Evolutionary conservation across 2,888 invertebrate genomes (phyloP).

Genomic region (Leptothorax acervorum): DNA sequence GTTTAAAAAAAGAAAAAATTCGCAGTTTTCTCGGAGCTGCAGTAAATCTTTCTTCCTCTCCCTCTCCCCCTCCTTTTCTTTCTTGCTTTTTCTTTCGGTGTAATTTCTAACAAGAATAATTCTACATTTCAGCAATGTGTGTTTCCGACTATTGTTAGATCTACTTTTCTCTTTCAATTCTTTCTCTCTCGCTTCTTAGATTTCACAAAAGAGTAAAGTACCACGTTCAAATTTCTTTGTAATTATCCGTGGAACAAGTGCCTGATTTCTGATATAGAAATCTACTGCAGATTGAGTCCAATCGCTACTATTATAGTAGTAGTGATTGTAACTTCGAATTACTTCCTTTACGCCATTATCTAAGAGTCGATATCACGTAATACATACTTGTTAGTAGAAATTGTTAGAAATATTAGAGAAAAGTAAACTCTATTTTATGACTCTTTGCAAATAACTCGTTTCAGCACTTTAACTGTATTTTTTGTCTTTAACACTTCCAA

Average conservation of each 20-base stretch:
- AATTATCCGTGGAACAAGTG: neutral
- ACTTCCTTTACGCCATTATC: neutral
- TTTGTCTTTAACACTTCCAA: neutral
- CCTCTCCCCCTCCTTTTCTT: neutral
- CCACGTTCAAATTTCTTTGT: conserved; percentile 15
- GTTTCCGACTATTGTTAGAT: conserved; percentile 30
- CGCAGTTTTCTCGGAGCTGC: neutral
- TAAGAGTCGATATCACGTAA: neutral
- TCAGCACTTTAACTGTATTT: neutral
- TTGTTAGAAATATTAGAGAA: neutral
- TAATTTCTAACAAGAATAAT: conserved; percentile 34
- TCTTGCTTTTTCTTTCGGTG: neutral
- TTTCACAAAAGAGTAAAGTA: conserved; percentile 16
- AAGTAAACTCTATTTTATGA: neutral
- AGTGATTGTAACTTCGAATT: neutral
- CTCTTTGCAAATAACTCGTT: neutral
- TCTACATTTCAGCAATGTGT: conserved; percentile 29
- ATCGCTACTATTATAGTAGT: neutral
- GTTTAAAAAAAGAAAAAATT: conserved; percentile 17
- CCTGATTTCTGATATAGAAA: conserved; percentile 19
- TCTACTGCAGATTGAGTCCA: neutral
- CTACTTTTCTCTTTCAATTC: conserved; percentile 13
- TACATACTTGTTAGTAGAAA: neutral
- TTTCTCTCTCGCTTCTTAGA: neutral
- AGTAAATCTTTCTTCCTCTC: conserved; percentile 9